Base-by-base conservation (phyloP, 2,113 vertebrate species). In the Parus major region DNA sequence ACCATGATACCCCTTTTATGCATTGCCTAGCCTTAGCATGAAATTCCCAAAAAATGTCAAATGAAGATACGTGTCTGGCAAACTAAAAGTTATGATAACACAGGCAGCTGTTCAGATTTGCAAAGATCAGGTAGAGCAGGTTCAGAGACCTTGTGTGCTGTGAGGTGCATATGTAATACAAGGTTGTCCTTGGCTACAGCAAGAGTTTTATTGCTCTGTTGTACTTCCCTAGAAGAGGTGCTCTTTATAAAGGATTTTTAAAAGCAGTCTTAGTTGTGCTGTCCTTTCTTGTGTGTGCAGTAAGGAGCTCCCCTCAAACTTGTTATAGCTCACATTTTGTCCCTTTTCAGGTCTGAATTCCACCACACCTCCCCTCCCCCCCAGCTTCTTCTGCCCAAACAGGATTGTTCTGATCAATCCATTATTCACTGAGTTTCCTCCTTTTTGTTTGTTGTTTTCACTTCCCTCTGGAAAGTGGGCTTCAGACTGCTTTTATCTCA, bases 41-140 rank as follows among this genome's bases (percentile, higher is more conserved):
- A 59, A 71, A 88, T 77, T 80, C 66, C 53, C 6, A 12, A 8
- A 71, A 88, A 55, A 73, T 25, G 21, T 39, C 1, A 1, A 80
- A 72, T 33, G 35, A 50, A 88, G 61, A 35, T 82, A 86, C 2
- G 8, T 83, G 60, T 60, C 61, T 95, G 81, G 84, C 92, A 75
- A 44, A 82, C 72, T 47, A 28, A 59, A 94, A 71, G 53, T 47
- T 55, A 17, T 73, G 72, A 35, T 66, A 78, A 27, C 19, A 4
- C 28, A 15, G 39, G 52, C 5, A 0, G 29, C 46, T 77, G 39
- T 44, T 91, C 20, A 35, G 65, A 64, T 83, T 71, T 10, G 1
- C 39, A 53, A 76, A 79, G 73, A 85, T 68, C 70, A 75, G 80
- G 86, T 77, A 81, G 42, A 92, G 89, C 91, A 88, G 66, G 90